Percentiles rank a stretch among this genome's conserved stretches.
These are phyloP conservation scores for Empidonax alnorum DNA, from an alignment of 2,113 vertebrate genomes.

Conservation along the genomic window DNA sequence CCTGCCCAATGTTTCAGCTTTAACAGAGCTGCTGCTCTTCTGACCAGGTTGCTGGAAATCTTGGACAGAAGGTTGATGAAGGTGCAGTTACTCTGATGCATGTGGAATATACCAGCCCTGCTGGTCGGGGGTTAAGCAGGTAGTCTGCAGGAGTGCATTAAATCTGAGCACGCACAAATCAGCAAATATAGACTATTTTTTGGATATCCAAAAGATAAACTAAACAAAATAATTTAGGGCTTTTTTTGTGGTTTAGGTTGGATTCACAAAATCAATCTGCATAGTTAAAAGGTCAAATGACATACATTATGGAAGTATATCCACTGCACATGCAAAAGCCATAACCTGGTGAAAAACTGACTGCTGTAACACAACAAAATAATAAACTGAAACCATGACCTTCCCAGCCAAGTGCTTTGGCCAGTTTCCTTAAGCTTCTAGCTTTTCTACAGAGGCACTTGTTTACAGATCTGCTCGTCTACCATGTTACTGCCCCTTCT, in stretches of 20 bases:
- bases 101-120: background rate
- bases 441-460: background rate
- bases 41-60: background rate
- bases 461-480: background rate
- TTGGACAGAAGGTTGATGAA: rapidly evolving
- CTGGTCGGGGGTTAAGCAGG: background rate
- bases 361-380: background rate
- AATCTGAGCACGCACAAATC: background rate
- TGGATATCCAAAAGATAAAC: background rate
- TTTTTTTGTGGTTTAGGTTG: background rate
- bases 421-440: background rate
- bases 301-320: background rate
- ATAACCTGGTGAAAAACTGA: background rate
- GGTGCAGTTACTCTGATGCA: background rate
- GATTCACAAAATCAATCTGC: background rate
- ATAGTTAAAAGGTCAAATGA: background rate
- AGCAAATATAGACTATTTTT: background rate
- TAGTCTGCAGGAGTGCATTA: background rate
- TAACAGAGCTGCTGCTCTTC: background rate
- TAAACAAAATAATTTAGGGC: background rate
- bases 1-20: background rate
- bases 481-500: background rate
- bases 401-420: background rate
- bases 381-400: background rate
- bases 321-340: background rate